These are phyloP conservation scores for Watsonalla binaria DNA, from an alignment of 2,888 invertebrate genomes.

Conservation along the genomic window DNA sequence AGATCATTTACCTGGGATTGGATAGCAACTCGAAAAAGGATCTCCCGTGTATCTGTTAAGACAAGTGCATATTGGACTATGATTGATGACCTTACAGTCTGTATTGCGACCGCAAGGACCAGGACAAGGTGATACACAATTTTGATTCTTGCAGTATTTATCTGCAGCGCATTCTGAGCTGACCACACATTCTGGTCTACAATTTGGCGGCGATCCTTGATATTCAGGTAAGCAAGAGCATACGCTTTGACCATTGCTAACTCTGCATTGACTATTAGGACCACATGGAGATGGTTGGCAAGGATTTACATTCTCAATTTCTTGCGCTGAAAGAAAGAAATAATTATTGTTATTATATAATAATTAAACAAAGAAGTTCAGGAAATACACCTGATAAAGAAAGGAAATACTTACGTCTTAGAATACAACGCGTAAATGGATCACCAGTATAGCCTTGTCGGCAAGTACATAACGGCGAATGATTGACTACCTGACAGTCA, in stretches of 20 bases:
- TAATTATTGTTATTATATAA: constrained; percentile 5
- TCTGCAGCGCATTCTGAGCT: constrained; percentile 82
- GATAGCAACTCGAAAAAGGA: constrained; percentile 82
- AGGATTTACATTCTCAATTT: constrained; percentile 59
- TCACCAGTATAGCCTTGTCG: constrained; percentile 83
- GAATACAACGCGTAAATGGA: constrained; percentile 81
- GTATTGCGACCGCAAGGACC: constrained; percentile 85
- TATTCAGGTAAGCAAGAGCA: constrained; percentile 85
- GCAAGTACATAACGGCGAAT: constrained; percentile 84
- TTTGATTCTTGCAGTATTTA: constrained; percentile 82
- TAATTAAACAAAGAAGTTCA: not conserved
- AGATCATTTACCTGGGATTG: constrained; percentile 56
- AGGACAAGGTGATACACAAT: constrained; percentile 85
- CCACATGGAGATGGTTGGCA: constrained; percentile 82
- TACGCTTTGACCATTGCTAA: constrained; percentile 79
- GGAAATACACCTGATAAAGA: not conserved
- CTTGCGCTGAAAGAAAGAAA: constrained; percentile 36
- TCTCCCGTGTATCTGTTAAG: constrained; percentile 79
- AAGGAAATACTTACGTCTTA: constrained; percentile 41
- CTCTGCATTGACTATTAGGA: constrained; percentile 80
- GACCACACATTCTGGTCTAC: constrained; percentile 86
- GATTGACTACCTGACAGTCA: constrained; percentile 85
- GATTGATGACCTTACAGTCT: constrained; percentile 84
- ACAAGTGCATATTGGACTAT: constrained; percentile 85
- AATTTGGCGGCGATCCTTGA: constrained; percentile 83